Percentiles rank a stretch among this genome's conserved stretches.
These are phyloP conservation scores for Nesoenas mayeri DNA, from an alignment of 2,113 vertebrate genomes.

Conservation along the genomic window DNA sequence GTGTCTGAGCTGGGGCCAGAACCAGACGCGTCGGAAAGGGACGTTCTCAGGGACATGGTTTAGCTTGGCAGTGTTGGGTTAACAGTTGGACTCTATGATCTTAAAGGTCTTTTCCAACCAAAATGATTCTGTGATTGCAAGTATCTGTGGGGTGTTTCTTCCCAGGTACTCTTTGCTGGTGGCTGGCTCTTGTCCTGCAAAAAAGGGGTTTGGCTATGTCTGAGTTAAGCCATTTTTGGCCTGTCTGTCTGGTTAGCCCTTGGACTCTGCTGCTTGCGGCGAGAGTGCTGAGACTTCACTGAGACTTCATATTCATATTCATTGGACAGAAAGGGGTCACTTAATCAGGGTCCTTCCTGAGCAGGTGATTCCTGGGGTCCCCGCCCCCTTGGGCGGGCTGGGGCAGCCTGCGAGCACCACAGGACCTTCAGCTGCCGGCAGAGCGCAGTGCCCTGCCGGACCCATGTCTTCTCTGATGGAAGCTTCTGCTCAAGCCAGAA, in stretches of 20 bases:
- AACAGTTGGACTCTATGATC: too few species aligned
- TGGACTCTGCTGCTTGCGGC: background rate
- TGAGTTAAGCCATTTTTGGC: background rate
- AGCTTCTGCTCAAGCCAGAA: background rate
- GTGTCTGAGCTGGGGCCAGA: background rate
- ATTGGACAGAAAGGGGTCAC: background rate
- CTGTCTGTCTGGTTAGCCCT: background rate
- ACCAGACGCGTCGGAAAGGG: too few species aligned
- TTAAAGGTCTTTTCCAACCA: too few species aligned
- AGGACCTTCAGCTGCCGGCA: background rate
- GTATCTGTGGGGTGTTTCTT: background rate
- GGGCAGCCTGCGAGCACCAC: background rate
- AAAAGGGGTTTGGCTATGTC: background rate
- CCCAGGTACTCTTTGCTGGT: fast-evolving
- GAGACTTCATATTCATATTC: too few species aligned
- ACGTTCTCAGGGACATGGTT: too few species aligned
- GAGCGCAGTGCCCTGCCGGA: background rate
- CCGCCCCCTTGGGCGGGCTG: background rate
- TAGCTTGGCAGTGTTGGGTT: too few species aligned
- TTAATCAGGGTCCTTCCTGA: background rate
- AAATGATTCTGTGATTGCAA: background rate
- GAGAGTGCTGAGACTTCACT: background rate
- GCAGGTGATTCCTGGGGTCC: background rate
- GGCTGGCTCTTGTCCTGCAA: background rate
- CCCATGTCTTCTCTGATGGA: background rate